Conservation (phyloP, 2,888 invertebrate species). For the Caenorhabditis sp. region DNA sequence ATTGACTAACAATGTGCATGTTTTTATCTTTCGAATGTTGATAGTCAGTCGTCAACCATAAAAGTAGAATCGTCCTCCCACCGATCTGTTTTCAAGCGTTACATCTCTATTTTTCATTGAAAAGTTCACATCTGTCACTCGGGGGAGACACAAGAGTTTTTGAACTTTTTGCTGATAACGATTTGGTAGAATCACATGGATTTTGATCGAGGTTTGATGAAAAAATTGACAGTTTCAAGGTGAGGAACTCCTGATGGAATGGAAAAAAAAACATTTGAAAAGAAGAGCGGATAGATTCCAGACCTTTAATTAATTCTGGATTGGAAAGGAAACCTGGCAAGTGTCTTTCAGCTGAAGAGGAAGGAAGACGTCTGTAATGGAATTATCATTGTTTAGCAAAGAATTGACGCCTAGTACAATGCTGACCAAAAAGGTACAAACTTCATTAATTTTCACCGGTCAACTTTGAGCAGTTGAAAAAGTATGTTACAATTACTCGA, state of each 20-base stretch:
- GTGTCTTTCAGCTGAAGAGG: no score
- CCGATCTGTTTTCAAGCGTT: constrained; percentile 33
- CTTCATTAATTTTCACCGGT: no score
- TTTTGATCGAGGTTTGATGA: constrained; percentile 1
- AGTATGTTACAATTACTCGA: no score
- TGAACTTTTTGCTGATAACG: constrained; percentile 44
- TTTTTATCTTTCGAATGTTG: constrained; percentile 51
- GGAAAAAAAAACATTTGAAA: no score
- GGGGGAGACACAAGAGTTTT: background rate
- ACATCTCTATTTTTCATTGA: constrained; percentile 56
- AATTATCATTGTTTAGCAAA: no score
- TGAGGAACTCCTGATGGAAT: background rate
- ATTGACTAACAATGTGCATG: constrained; percentile 34
- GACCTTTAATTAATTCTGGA: background rate
- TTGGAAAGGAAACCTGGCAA: background rate
- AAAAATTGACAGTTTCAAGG: background rate
- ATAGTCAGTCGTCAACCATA: constrained; percentile 34
- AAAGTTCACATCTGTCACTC: constrained; percentile 52
- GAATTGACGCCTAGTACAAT: no score
- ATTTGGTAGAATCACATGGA: background rate
- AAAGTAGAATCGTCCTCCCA: constrained; percentile 26
- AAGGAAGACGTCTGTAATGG: no score
- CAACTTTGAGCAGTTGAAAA: no score
- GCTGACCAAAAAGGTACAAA: no score
- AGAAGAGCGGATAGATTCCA: background rate